A percentile compares a stretch with the other conserved stretches of the same genome.
phyloP scores from a whole-genome alignment of 2,113 vertebrate genomes.

The Sitta europaea region DNA sequence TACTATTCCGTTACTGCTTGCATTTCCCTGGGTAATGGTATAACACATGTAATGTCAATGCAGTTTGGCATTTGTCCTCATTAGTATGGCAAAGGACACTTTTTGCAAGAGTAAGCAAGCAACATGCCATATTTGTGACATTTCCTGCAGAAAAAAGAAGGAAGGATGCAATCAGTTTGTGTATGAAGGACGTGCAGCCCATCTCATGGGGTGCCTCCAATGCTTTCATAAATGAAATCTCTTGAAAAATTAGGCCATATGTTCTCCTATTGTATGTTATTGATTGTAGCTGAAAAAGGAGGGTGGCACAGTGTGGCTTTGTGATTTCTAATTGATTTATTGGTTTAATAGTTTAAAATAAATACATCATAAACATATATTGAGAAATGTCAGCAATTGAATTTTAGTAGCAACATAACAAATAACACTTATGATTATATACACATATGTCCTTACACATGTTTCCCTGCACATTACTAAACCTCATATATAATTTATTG shows the following conservation, averaged over 20 bases:
- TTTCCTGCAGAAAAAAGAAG: conserved; percentile 16
- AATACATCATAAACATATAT: background rate
- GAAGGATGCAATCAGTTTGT: background rate
- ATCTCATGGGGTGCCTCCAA: background rate
- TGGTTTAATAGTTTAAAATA: background rate
- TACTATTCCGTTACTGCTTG: conserved; percentile 60
- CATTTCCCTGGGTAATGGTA: conserved; percentile 67
- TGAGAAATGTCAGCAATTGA: background rate
- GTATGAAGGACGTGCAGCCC: background rate
- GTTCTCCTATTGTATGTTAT: background rate
- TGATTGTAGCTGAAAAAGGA: background rate
- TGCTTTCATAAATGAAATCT: background rate
- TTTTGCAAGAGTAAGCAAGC: conserved; percentile 61
- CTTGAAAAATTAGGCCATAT: background rate
- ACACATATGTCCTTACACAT: background rate
- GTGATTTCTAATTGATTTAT: background rate
- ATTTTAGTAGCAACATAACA: background rate
- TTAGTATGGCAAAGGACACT: conserved; percentile 66
- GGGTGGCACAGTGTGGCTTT: background rate
- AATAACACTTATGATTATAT: background rate
- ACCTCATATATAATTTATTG: background rate
- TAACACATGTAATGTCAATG: conserved; percentile 64
- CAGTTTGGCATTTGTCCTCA: conserved; percentile 71
- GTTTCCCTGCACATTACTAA: background rate
- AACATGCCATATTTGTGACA: conserved; percentile 16